Percentiles rank a stretch among this genome's conserved stretches.
Evolutionary conservation across 2,888 invertebrate species (phyloP).

Genomic region (Caenorhabditis japonica): DNA sequence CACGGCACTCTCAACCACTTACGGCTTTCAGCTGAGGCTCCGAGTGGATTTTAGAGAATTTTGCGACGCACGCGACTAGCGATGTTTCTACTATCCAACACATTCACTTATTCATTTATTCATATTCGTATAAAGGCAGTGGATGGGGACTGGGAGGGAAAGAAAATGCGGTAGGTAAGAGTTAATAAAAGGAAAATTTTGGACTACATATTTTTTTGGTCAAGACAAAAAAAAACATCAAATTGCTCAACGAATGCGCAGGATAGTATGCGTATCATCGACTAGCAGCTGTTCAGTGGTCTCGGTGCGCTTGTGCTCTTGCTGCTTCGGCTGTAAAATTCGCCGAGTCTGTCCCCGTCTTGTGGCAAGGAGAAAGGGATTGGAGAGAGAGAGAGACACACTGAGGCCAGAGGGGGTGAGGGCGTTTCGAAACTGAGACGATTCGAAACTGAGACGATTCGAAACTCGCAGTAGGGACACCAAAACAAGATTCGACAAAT

Average conservation of each 20-base stretch:
- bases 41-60: background rate
- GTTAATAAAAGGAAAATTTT: background rate
- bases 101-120: conserved; percentile 9
- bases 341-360: conserved; percentile 26
- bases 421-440: too few relatives aligned
- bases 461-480: too few relatives aligned
- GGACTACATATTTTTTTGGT: background rate
- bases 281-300: conserved; percentile 68
- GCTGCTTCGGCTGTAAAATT: conserved; percentile 49
- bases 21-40: conserved; percentile 1
- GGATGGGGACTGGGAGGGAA: too few relatives aligned
- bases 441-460: too few relatives aligned
- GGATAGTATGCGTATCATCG: conserved; percentile 67
- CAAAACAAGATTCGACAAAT: too few relatives aligned
- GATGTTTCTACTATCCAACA: conserved; percentile 10
- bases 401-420: too few relatives aligned
- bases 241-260: conserved; percentile 56
- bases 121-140: background rate
- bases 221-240: background rate
- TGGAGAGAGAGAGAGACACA: too few relatives aligned
- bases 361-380: too few relatives aligned
- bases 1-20: conserved; percentile 46
- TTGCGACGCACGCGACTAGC: background rate
- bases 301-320: conserved; percentile 61
- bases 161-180: too few relatives aligned